Percentiles rank a stretch among this genome's conserved stretches.
Evolutionary conservation across 2,888 invertebrate genomes (phyloP).

Genomic region (Tetragonisca angustula): DNA sequence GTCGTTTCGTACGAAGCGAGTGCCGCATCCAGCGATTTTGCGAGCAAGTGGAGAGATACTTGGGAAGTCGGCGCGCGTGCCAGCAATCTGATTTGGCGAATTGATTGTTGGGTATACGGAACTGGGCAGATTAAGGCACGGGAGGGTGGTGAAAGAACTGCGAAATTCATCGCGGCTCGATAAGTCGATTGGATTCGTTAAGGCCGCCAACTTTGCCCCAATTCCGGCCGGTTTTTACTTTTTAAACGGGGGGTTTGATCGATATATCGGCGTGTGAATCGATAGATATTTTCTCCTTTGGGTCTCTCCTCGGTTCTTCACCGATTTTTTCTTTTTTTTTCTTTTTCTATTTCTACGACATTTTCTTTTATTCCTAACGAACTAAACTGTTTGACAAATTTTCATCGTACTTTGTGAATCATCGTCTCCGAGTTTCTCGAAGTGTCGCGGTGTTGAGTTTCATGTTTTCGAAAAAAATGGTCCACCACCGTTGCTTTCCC

Average conservation of each 20-base stretch:
- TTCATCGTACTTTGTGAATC: no score
- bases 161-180: slow-evolving; percentile 52
- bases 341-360: no score
- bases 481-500: not conserved
- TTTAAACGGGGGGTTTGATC: slow-evolving; percentile 49
- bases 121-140: slow-evolving; percentile 31
- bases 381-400: no score
- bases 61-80: slow-evolving; percentile 17
- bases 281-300: not conserved
- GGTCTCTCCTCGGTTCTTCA: not conserved
- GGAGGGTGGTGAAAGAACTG: slow-evolving; percentile 45
- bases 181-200: slow-evolving; percentile 58
- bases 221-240: slow-evolving; percentile 53
- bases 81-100: slow-evolving; percentile 32
- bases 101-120: slow-evolving; percentile 49
- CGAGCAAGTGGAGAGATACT: not conserved
- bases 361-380: no score
- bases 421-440: no score
- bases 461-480: no score
- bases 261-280: slow-evolving; percentile 49
- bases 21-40: not conserved
- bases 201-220: slow-evolving; percentile 53
- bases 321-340: no score
- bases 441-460: no score
- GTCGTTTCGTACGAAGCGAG: not conserved